Evolutionary conservation across 2,888 invertebrate species (phyloP).

Genomic region (Drosophila affinis): DNA sequence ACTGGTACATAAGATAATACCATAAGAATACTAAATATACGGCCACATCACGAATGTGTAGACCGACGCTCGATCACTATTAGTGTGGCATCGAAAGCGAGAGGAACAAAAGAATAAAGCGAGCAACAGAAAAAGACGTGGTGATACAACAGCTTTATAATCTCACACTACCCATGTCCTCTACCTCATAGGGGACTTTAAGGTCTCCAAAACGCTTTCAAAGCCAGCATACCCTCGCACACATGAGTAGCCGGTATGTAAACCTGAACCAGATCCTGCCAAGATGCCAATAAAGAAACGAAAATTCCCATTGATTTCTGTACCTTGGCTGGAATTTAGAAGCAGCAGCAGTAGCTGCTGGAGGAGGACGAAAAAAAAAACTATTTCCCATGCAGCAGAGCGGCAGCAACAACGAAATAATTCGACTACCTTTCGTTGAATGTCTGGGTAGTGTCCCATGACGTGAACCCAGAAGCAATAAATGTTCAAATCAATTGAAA

Average conservation of each 20-base stretch:
- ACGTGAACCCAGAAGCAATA: conserved; percentile 72
- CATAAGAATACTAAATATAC: no score
- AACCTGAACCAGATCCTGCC: conserved; percentile 38
- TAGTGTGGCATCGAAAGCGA: no score
- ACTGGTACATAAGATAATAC: no score
- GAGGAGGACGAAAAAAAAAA: conserved; percentile 45
- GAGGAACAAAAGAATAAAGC: no score
- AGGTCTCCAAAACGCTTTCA: not conserved
- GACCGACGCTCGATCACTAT: no score
- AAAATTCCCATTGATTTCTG: conserved; percentile 51
- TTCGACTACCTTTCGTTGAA: conserved; percentile 62
- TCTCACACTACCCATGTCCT: not conserved
- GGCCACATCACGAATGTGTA: no score
- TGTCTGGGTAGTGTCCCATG: conserved; percentile 59
- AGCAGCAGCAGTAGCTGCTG: conserved; percentile 25
- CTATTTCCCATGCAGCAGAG: conserved; percentile 68
- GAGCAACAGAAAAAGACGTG: no score
- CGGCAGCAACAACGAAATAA: conserved; percentile 56
- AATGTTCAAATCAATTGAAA: conserved; percentile 80
- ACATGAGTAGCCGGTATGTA: not conserved
- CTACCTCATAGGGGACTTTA: not conserved
- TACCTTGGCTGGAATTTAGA: conserved; percentile 50
- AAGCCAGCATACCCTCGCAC: not conserved
- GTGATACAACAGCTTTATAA: no score
- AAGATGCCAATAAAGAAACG: conserved; percentile 48